Conservation (phyloP, 2,797 vertebrate species). For the Gallinago solitaria region DNA sequence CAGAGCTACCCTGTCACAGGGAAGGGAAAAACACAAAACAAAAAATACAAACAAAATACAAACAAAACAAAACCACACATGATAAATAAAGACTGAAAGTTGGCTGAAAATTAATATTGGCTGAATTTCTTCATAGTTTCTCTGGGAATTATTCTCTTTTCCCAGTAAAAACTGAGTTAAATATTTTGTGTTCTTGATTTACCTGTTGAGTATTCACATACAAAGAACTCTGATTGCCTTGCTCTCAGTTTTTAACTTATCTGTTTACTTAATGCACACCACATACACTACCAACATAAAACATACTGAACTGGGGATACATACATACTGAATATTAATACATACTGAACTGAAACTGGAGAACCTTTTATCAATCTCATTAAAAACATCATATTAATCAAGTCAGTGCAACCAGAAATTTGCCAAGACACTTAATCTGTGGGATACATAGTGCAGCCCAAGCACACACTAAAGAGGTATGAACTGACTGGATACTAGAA, state of each 20-base stretch:
- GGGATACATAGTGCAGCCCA: neutral
- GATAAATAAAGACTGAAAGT: neutral
- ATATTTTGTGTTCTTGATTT: neutral
- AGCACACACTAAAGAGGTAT: neutral
- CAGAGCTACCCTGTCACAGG: constrained; percentile 79
- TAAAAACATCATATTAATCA: neutral
- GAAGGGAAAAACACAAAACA: neutral
- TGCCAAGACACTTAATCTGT: neutral
- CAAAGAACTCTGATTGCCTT: neutral
- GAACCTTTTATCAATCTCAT: neutral
- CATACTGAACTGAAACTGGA: neutral
- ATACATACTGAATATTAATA: neutral
- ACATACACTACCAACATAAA: neutral
- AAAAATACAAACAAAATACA: neutral
- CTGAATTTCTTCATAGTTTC: neutral
- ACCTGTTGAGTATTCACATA: neutral
- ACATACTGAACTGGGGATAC: neutral
- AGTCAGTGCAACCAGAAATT: neutral
- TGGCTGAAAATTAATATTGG: neutral
- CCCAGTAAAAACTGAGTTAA: neutral
- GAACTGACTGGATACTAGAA: neutral
- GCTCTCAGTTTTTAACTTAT: neutral
- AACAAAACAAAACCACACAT: neutral
- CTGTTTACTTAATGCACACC: neutral
- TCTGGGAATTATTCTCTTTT: neutral